These are phyloP conservation scores for Drosophila yakuba DNA, from an alignment of 1,140 invertebrate genomes.

Conservation along the genomic window DNA sequence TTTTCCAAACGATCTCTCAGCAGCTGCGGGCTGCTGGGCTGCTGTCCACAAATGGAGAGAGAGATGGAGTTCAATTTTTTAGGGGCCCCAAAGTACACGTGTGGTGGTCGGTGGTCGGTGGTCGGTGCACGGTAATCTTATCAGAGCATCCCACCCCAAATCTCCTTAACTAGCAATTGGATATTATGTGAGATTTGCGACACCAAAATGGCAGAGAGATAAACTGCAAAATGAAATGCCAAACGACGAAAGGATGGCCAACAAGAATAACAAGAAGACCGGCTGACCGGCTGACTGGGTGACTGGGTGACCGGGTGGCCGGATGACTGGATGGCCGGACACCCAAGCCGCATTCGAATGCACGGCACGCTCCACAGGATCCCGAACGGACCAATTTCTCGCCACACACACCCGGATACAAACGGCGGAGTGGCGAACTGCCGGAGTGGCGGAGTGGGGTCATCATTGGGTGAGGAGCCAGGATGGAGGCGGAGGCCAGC, in stretches of 20 bases:
- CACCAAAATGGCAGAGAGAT: constrained; percentile 48
- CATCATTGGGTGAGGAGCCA: not conserved
- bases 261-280: constrained; percentile 1
- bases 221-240: constrained; percentile 54
- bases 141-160: constrained; percentile 16
- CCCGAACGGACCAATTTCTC: constrained; percentile 8
- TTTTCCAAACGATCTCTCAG: constrained; percentile 22
- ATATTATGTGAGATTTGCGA: constrained; percentile 56
- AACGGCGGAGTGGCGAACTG: not conserved
- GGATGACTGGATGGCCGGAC: not conserved
- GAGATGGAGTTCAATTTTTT: no score
- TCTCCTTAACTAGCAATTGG: constrained; percentile 54
- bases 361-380: constrained; percentile 37
- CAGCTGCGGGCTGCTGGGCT: not conserved
- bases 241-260: constrained; percentile 47
- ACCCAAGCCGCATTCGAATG: constrained; percentile 26
- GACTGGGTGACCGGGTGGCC: no score
- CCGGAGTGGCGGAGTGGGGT: not conserved
- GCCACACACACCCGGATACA: not conserved
- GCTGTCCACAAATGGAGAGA: no score
- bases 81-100: no score
- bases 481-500: not conserved
- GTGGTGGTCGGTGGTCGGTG: constrained; percentile 21
- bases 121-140: constrained; percentile 43
- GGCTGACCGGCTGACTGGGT: no score